These are phyloP conservation scores for Syritta pipiens DNA, from an alignment of 2,888 invertebrate genomes.

Conservation along the genomic window DNA sequence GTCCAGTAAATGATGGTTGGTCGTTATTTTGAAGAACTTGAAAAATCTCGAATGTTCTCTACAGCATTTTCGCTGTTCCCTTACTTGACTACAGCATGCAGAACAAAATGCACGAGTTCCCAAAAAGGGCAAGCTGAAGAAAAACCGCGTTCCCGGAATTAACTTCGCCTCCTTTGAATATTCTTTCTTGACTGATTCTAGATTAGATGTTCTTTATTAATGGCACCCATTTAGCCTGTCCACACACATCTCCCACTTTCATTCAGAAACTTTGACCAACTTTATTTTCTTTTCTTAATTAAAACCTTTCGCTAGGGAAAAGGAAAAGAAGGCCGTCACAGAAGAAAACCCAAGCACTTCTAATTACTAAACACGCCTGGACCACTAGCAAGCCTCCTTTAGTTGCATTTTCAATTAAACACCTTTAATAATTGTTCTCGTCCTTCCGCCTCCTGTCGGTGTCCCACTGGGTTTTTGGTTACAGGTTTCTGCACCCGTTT, in stretches of 20 bases:
- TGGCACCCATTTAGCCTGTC: not conserved
- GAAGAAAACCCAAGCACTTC: not conserved
- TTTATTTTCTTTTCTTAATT: conserved; percentile 15
- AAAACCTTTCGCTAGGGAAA: conserved; percentile 2
- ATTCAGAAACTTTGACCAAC: not conserved
- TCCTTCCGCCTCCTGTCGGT: conserved; percentile 8
- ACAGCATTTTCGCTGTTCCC: too few species aligned
- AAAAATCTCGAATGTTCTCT: too few species aligned
- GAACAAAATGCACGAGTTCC: too few species aligned
- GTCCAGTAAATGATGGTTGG: too few species aligned
- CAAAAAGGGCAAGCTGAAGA: too few species aligned
- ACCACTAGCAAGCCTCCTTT: not conserved
- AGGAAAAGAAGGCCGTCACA: not conserved
- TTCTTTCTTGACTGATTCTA: not conserved
- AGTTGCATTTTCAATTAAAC: conserved; percentile 23
- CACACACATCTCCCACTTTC: not conserved
- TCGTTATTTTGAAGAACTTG: too few species aligned
- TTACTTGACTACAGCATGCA: too few species aligned
- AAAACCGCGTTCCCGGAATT: too few species aligned
- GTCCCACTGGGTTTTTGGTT: conserved; percentile 3
- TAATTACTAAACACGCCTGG: conserved; percentile 5
- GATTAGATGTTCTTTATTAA: conserved; percentile 15
- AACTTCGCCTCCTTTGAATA: too few species aligned
- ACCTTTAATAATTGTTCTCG: conserved; percentile 34
- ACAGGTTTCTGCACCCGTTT: too few species aligned